A percentile compares a stretch with the other conserved stretches of the same genome.
phyloP scores from a whole-genome alignment of 2,888 invertebrate genomes.

The Malacosoma neustria region DNA sequence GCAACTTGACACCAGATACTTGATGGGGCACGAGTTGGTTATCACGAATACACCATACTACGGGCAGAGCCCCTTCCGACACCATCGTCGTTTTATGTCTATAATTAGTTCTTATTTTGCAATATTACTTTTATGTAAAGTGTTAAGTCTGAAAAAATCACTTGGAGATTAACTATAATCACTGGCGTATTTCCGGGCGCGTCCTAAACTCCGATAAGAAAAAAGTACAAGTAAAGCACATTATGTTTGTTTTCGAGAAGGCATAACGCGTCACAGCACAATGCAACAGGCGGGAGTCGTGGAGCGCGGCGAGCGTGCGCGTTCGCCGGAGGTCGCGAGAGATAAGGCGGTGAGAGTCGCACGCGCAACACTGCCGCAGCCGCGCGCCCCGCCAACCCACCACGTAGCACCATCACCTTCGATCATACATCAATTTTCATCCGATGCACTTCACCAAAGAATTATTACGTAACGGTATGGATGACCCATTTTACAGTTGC shows the following conservation, averaged over 20 bases:
- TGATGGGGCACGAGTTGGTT: conserved; percentile 80
- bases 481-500: conserved; percentile 40
- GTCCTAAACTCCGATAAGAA: conserved; percentile 46
- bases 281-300: conserved; percentile 28
- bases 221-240: conserved; percentile 45
- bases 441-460: conserved; percentile 50
- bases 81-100: conserved; percentile 68
- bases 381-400: conserved; percentile 42
- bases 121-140: conserved; percentile 5
- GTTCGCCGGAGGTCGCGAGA: conserved; percentile 72
- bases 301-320: conserved; percentile 61
- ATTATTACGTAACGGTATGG: conserved; percentile 67
- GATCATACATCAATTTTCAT: conserved; percentile 59
- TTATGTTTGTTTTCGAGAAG: conserved; percentile 42
- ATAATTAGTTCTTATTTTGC: conserved; percentile 13
- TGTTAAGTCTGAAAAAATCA: conserved; percentile 16
- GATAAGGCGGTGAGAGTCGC: conserved; percentile 73
- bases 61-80: conserved; percentile 76
- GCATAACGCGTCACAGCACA: conserved; percentile 59
- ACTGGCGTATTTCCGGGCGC: conserved; percentile 51
- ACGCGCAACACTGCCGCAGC: conserved; percentile 45
- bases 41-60: conserved; percentile 81
- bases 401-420: conserved; percentile 44
- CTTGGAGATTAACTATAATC: conserved; percentile 24
- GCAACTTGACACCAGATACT: conserved; percentile 78